These are phyloP conservation scores for Lasioglossum morio DNA, from an alignment of 2,888 invertebrate genomes.

Conservation along the genomic window DNA sequence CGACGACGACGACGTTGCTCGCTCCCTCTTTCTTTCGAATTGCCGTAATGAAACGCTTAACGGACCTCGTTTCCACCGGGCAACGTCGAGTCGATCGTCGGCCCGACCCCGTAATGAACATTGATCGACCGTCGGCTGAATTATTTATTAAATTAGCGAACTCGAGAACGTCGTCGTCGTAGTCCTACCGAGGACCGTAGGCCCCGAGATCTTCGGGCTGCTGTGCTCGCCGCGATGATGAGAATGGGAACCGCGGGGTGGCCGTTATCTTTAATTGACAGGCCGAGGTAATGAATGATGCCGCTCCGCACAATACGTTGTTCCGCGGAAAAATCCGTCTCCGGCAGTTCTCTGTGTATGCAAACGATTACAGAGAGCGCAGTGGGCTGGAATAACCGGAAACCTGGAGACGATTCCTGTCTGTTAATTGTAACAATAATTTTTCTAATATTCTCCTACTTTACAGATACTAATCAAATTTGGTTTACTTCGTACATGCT, in stretches of 20 bases:
- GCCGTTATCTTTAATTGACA: constrained; percentile 49
- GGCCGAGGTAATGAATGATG: constrained; percentile 43
- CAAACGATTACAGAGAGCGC: not conserved
- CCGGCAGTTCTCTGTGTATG: not conserved
- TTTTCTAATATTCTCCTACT: no score
- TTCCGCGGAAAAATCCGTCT: constrained; percentile 10
- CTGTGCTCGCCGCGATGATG: not conserved
- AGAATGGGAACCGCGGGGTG: not conserved
- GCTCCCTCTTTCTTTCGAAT: constrained; percentile 32
- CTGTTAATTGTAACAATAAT: not conserved
- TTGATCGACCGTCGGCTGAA: constrained; percentile 45
- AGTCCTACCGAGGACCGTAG: not conserved
- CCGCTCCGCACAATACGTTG: constrained; percentile 36
- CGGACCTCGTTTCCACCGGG: constrained; percentile 41
- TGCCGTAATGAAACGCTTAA: constrained; percentile 48
- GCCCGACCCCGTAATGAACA: constrained; percentile 23
- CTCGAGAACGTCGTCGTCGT: constrained; percentile 7
- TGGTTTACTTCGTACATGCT: no score
- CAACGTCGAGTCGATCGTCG: constrained; percentile 38
- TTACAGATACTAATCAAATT: no score
- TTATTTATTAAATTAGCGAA: constrained; percentile 47
- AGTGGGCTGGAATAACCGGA: not conserved
- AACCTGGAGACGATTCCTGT: not conserved
- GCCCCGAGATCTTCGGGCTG: not conserved
- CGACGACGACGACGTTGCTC: not conserved